Conservation (phyloP, 2,113 vertebrate genomes). For the Lophotis ruficrista region DNA sequence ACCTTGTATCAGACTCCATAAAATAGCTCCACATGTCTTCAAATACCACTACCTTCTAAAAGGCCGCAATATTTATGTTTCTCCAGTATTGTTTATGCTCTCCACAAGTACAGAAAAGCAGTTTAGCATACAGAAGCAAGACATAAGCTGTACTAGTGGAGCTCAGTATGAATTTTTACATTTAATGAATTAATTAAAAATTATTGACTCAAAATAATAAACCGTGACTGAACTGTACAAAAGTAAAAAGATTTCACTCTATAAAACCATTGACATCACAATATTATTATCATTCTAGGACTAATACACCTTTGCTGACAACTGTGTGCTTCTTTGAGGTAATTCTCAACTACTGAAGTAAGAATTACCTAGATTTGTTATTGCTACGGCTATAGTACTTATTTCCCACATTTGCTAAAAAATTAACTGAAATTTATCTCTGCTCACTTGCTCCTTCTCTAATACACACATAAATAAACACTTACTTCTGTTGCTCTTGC, state of each 20-base stretch:
- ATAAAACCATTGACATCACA: background rate
- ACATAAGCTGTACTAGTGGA: background rate
- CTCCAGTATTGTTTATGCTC: background rate
- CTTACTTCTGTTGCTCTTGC: slow-evolving; percentile 97
- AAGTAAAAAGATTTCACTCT: background rate
- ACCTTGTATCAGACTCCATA: background rate
- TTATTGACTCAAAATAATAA: background rate
- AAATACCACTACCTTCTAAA: background rate
- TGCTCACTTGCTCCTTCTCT: background rate
- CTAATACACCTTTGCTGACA: background rate
- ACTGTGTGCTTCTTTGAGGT: background rate
- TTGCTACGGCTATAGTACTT: background rate
- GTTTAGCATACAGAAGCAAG: background rate
- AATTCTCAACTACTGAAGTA: background rate
- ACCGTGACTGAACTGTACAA: background rate
- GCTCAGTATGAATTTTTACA: background rate
- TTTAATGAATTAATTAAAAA: background rate
- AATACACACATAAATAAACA: background rate
- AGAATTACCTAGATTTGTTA: background rate
- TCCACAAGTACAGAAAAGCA: background rate
- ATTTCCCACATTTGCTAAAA: background rate
- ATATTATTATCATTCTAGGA: background rate
- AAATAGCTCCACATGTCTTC: background rate
- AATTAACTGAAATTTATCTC: background rate
- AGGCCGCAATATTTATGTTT: background rate